A percentile compares a stretch with the other conserved stretches of the same genome.
These are phyloP conservation scores for Trichopria drosophilae DNA, from an alignment of 2,888 invertebrate species.

Conservation along the genomic window DNA sequence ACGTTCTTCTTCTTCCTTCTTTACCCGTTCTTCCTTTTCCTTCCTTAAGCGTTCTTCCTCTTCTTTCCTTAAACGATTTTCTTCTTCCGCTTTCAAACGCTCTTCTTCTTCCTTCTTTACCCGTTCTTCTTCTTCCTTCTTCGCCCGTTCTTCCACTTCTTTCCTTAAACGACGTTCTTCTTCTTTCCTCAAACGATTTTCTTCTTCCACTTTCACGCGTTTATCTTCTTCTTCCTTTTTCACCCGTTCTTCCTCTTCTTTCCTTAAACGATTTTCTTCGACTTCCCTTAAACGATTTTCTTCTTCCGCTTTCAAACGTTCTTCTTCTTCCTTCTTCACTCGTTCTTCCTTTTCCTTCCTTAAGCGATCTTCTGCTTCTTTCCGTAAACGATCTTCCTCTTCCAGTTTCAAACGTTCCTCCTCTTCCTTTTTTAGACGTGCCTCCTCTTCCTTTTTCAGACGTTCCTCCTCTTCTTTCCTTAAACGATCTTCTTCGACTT, in stretches of 20 bases:
- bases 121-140: slow-evolving; percentile 31
- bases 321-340: slow-evolving; percentile 26
- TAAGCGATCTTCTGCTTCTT: slow-evolving; percentile 33
- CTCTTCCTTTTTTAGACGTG: slow-evolving; percentile 23
- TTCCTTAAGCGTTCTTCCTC: slow-evolving; percentile 33
- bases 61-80: slow-evolving; percentile 27
- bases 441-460: slow-evolving; percentile 30
- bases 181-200: slow-evolving; percentile 31
- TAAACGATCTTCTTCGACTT: slow-evolving; percentile 27
- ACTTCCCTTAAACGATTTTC: slow-evolving; percentile 31
- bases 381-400: slow-evolving; percentile 32
- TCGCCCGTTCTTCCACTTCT: slow-evolving; percentile 29
- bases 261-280: slow-evolving; percentile 31
- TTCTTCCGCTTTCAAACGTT: slow-evolving; percentile 29
- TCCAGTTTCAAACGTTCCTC: slow-evolving; percentile 26
- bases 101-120: slow-evolving; percentile 31
- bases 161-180: slow-evolving; percentile 32
- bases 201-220: slow-evolving; percentile 24
- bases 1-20: slow-evolving; percentile 8
- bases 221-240: slow-evolving; percentile 29
- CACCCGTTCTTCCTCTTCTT: slow-evolving; percentile 29
- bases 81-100: slow-evolving; percentile 35
- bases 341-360: slow-evolving; percentile 23
- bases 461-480: slow-evolving; percentile 32
- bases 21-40: slow-evolving; percentile 29